Base-by-base conservation (phyloP, 2,113 vertebrate species). In the Nansenia antarctica region DNA sequence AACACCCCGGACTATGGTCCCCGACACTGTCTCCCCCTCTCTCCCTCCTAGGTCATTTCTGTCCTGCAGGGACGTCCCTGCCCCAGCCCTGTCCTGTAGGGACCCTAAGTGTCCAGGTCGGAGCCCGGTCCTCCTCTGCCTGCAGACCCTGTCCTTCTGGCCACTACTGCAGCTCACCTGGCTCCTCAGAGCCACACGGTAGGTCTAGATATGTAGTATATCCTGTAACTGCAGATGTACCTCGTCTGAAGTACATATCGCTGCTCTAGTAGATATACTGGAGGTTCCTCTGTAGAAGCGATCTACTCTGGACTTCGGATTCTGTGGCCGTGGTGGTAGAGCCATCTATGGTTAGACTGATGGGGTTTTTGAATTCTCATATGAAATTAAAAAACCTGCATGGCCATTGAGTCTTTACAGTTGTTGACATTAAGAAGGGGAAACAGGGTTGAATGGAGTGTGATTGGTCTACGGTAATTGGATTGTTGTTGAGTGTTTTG, bases 71-170 rank as follows among this genome's bases (percentile, higher is more conserved):
- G 39, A 92, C 90, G 1, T 76, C 86, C 1, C 63, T 73, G 2
- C 91, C 95, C 0, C 22, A 88, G 49, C 92, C 93, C 0, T 98
- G 95, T 47, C 95, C 94, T 0, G 76, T 86, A 54, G 96, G 96
- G 26, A 96, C 94, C 0, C 76, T 95, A 47, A 94, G 86, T 31
- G 55, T 86, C 22, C 60, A 78, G 66, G 91, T 91, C 64, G 92
- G 92, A 2, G 88, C 93, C 0, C 2, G 80, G 31, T 93, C 92
- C 0, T 62, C 54, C 4, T 62, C 82, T 1, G 84, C 88, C 62
- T 99, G 96, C 87, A 88, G 86, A 58, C 82, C 82, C 6, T 98
- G 97, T 76, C 94, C 95, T 0, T 80, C 82, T 69, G 96, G 97
- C 26, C 76, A 75, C 0, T 97, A 88, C 81, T 98, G 96, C 79